Evolutionary conservation across 1,140 invertebrate species (phyloP).

Genomic region (Drosophila parvula): DNA sequence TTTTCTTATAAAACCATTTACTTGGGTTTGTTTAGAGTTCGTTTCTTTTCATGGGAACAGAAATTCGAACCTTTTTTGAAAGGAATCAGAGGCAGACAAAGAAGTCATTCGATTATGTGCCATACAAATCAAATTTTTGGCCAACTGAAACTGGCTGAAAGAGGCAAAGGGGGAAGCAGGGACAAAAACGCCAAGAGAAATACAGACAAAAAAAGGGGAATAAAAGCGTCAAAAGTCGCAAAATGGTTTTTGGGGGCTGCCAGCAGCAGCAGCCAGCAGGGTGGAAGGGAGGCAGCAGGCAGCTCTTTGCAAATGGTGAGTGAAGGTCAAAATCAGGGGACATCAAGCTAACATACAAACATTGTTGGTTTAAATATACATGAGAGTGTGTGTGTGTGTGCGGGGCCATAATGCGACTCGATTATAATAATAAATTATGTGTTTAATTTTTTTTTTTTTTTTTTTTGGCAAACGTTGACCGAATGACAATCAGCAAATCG

Average conservation of each 20-base stretch:
- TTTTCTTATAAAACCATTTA: background rate
- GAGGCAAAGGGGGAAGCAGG: background rate
- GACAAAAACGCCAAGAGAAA: background rate
- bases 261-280: background rate
- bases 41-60: background rate
- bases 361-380: constrained; percentile 11
- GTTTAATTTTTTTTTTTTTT: constrained; percentile 29
- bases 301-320: constrained; percentile 56
- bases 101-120: constrained; percentile 35
- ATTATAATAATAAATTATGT: constrained; percentile 53
- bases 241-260: constrained; percentile 19
- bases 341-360: constrained; percentile 28
- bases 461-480: constrained; percentile 33
- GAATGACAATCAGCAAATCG: constrained; percentile 20
- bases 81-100: background rate
- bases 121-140: constrained; percentile 43
- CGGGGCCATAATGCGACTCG: constrained; percentile 42
- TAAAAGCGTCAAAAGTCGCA: constrained; percentile 30
- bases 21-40: background rate
- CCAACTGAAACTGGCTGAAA: constrained; percentile 10
- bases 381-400: constrained; percentile 8
- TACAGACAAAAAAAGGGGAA: background rate
- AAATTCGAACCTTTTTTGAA: background rate
- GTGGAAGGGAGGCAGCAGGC: background rate
- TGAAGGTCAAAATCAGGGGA: constrained; percentile 61